These are phyloP conservation scores for Sorex fumeus DNA, from an alignment of 2,113 vertebrate species.

Conservation along the genomic window DNA sequence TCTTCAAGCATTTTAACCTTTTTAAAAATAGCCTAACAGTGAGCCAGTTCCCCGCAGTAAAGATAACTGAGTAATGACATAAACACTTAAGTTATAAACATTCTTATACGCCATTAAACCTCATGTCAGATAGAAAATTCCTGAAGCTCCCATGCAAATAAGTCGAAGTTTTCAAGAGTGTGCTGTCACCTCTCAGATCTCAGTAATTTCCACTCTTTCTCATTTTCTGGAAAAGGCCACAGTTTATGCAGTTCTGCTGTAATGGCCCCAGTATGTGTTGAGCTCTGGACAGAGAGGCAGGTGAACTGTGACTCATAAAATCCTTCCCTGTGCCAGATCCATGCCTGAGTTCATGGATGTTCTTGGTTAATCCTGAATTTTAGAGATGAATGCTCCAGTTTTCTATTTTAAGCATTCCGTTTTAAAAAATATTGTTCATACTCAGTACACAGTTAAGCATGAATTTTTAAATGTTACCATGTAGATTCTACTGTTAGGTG, in stretches of 20 bases:
- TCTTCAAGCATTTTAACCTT: constrained; percentile 33
- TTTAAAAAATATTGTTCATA: background rate
- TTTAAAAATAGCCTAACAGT: constrained; percentile 37
- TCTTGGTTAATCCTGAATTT: background rate
- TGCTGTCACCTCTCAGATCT: background rate
- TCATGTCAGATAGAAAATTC: background rate
- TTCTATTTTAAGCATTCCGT: background rate
- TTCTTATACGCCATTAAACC: background rate
- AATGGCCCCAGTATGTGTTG: background rate
- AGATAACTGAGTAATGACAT: constrained; percentile 18
- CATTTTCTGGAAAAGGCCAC: background rate
- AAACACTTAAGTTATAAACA: constrained; percentile 12
- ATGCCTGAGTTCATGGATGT: background rate
- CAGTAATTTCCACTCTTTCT: background rate
- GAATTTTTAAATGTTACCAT: background rate
- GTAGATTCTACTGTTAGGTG: background rate
- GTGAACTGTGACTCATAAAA: background rate
- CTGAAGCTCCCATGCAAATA: background rate
- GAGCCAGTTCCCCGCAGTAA: background rate
- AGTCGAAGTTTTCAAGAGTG: background rate
- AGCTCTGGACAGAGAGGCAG: background rate
- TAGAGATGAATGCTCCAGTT: background rate
- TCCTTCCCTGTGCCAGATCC: background rate
- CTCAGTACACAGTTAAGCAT: background rate
- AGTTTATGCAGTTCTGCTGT: background rate